These are phyloP conservation scores for Tribolium freemani DNA, from an alignment of 2,888 invertebrate species.

Conservation along the genomic window DNA sequence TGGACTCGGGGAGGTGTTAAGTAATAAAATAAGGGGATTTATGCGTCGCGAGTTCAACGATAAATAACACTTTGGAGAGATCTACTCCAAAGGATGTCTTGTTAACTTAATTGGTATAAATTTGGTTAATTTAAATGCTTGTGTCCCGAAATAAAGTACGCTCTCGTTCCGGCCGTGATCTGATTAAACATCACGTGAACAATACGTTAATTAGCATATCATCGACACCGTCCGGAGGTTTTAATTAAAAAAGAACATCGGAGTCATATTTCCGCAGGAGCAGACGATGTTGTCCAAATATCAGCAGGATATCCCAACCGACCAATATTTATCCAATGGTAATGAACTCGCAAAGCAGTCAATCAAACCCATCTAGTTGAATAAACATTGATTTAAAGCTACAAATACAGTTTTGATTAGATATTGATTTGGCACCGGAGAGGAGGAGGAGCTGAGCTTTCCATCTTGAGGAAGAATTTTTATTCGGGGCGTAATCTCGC, in stretches of 20 bases:
- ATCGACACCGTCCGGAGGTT: constrained; percentile 26
- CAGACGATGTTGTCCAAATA: background rate
- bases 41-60: constrained; percentile 43
- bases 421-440: constrained; percentile 54
- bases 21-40: constrained; percentile 53
- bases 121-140: constrained; percentile 54
- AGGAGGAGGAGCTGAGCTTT: constrained; percentile 15
- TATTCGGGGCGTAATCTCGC: constrained; percentile 32
- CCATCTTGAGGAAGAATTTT: constrained; percentile 29
- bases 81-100: constrained; percentile 52
- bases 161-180: constrained; percentile 36
- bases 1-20: constrained; percentile 51
- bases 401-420: constrained; percentile 61
- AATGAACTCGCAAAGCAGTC: constrained; percentile 58
- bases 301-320: constrained; percentile 7
- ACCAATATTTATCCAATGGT: constrained; percentile 60
- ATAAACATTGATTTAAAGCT: constrained; percentile 61
- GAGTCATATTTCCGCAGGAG: background rate
- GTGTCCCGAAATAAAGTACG: constrained; percentile 48
- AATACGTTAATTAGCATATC: constrained; percentile 45
- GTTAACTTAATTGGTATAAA: constrained; percentile 56
- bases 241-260: background rate
- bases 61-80: constrained; percentile 48
- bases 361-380: constrained; percentile 59
- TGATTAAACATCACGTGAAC: constrained; percentile 47